phyloP scores from a whole-genome alignment of 1,140 invertebrate genomes.

The Nomia melanderi region DNA sequence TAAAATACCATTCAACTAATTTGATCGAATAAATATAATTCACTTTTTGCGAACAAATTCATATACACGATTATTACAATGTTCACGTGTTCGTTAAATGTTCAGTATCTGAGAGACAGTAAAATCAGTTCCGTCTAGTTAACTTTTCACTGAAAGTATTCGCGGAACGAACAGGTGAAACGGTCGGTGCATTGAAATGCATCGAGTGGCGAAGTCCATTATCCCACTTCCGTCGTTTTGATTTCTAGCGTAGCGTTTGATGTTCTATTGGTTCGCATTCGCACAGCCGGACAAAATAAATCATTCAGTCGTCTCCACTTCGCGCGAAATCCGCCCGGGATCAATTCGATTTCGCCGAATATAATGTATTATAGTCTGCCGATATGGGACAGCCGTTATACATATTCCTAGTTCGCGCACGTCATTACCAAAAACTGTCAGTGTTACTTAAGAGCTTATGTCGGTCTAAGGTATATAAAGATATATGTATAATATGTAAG shows the following conservation, averaged over 20 bases:
- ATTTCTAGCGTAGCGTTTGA: constrained; percentile 58
- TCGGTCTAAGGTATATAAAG: too few relatives aligned
- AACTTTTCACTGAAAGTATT: not conserved
- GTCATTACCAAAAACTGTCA: not conserved
- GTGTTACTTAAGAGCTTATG: not conserved
- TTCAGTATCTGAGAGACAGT: too few relatives aligned
- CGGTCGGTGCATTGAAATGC: constrained; percentile 27
- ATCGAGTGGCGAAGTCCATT: constrained; percentile 52
- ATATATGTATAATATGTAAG: too few relatives aligned
- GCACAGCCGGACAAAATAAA: constrained; percentile 54
- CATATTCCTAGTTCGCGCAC: too few relatives aligned
- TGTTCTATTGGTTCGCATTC: constrained; percentile 50
- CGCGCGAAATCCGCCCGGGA: constrained; percentile 48
- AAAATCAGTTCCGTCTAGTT: not conserved
- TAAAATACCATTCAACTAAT: too few relatives aligned
- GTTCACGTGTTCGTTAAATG: too few relatives aligned
- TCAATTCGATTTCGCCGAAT: constrained; percentile 56
- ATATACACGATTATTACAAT: too few relatives aligned
- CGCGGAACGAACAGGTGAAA: not conserved
- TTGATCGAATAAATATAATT: too few relatives aligned
- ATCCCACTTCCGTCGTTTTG: constrained; percentile 58
- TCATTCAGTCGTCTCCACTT: constrained; percentile 55
- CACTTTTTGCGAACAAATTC: too few relatives aligned
- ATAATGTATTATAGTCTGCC: constrained; percentile 21
- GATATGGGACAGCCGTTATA: not conserved